Evolutionary conservation across 2,888 invertebrate genomes (phyloP), one percentile per base, ranked within the genome.

Genomic region (Calliphora vomitoria): DNA sequence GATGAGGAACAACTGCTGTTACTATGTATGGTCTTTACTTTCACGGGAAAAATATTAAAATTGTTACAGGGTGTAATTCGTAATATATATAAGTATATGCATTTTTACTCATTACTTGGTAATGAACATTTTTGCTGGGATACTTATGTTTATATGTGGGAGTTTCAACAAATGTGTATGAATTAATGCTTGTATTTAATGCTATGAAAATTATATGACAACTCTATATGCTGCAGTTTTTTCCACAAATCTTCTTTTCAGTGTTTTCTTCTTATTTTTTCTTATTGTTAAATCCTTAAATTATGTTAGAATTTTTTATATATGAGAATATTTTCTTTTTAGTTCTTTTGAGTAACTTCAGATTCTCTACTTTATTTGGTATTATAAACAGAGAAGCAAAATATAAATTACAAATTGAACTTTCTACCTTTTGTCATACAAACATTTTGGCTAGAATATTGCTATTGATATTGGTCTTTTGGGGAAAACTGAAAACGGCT

Each of bases 271-370:
- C 25, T 53, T 18, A 53, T 31, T 18, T 31, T n/a, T n/a, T n/a
- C n/a, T n/a, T n/a, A n/a, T n/a, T n/a, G n/a, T n/a, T 55, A 41
- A 79, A 69, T 81, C 38, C 13, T 25, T 18, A 35, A 53, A 72
- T 60, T 64, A 62, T 62, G 13, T 41, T 41, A 50, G 41, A 62
- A 38, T 76, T 76, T 50, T 15, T 68, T 44, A 68, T 55, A 25
- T 10, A 8, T 13, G 8, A 41, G 13, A 41, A 66, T 38, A 41
- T 38, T 13, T 41, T 11, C 4, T 64, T 11, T 60, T 31, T 47
- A n/a, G 58, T n/a, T 15, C 20, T 20, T 66, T 35, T 44, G 44
- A 68, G 18, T 6, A 44, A 25, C 68, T 68, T 68, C 31, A 68
- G 66, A 20, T 44, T 4, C 20, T 64, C 10, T 44, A 44, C 25